These are phyloP conservation scores for Diceros bicornis DNA, from an alignment of 2,797 vertebrate species.

Conservation along the genomic window DNA sequence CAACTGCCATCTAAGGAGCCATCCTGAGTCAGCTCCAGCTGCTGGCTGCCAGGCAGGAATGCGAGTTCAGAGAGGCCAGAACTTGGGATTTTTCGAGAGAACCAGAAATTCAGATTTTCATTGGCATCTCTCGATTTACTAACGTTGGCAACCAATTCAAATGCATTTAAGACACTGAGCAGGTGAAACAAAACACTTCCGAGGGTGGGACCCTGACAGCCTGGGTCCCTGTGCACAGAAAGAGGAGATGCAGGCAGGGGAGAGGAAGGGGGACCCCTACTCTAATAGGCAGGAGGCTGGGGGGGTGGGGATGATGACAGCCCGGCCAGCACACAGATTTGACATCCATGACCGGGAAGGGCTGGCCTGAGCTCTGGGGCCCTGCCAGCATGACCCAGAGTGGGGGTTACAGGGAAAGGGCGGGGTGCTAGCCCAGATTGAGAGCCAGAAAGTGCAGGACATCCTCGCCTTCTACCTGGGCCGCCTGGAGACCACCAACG, in stretches of 20 bases:
- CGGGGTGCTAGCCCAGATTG: constrained; percentile 91
- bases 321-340: not conserved
- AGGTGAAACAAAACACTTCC: not conserved
- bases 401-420: constrained; percentile 89
- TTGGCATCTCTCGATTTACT: not conserved
- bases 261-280: not conserved
- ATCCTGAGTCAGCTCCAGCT: not conserved
- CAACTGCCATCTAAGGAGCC: not conserved
- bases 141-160: not conserved
- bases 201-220: not conserved
- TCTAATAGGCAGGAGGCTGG: not conserved
- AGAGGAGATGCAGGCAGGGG: not conserved
- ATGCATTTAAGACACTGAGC: not conserved
- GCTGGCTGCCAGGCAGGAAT: not conserved
- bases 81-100: not conserved
- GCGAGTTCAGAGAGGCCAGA: not conserved
- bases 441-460: constrained; percentile 95
- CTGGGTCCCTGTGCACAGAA: not conserved
- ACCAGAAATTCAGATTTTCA: constrained; percentile 9
- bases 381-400: not conserved
- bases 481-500: constrained; percentile 91
- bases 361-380: not conserved
- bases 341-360: not conserved
- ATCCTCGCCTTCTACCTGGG: constrained; percentile 94
- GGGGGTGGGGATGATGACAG: not conserved